Evolutionary conservation across 2,888 invertebrate genomes (phyloP), one percentile per base, ranked within the genome.

Genomic region (Epicampocera succincta): DNA sequence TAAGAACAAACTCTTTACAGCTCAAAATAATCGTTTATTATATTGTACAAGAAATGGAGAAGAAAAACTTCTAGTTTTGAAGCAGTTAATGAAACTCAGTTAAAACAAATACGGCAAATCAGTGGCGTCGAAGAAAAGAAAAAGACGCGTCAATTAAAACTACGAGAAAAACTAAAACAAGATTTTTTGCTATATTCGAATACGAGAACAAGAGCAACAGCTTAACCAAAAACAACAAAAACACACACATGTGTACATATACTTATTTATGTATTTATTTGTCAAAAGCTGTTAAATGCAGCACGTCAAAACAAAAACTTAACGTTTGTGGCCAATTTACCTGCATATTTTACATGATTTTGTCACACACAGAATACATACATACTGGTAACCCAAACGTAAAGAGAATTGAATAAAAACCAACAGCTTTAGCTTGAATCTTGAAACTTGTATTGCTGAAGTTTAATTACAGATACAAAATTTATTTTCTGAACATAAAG

Each of bases 371-470:
- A 8, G n/a, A n/a, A n/a, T n/a, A n/a, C n/a, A n/a, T n/a, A n/a
- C n/a, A 33, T 6, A 15, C 40, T 44, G 44, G 25, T n/a, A n/a
- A n/a, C n/a, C n/a, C n/a, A 25, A 25, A n/a, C 6, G 9, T 46
- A 19, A 29, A 65, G 11, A 69, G 46, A 71, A 52, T n/a, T n/a
- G 83, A 86, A 84, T 83, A 82, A 72, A n/a, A 63, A 50, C 40
- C 11, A 8, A 66, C 42, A 75, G 52, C 68, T 66, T 76, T 65
- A 54, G 69, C 66, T 60, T 75, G 66, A 75, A 68, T 15, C 42
- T 56, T 25, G 19, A 75, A 75, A 58, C 25, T 38, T 12, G 50
- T 74, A n/a, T 50, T 44, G 50, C 58, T 60, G 1, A 38, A 25
- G 50, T 65, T 65, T 56, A 65, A 56, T 65, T 74, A 29, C 58